Evolutionary conservation across 2,888 invertebrate genomes (phyloP), one percentile per base, ranked within the genome.

Genomic region (Tryphoninae sp.): DNA sequence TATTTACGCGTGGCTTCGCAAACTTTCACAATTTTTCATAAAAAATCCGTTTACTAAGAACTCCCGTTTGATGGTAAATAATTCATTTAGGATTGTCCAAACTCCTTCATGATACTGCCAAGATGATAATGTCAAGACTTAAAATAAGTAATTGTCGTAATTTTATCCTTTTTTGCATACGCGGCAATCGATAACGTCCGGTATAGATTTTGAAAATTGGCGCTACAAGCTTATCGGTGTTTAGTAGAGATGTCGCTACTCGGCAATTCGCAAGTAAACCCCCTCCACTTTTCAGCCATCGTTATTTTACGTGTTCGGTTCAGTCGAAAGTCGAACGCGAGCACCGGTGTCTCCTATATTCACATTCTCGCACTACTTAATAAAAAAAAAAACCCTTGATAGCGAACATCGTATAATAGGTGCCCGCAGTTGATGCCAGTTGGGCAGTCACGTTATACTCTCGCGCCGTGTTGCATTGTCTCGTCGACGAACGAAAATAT

Each of bases 281-380:
- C 19, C 58, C 9, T 0, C 26, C n/a, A 26, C 33, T 33, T 11
- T n/a, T 13, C n/a, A 13, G 6, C 4, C 51, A 51, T 4, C n/a
- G 13, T 51, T 51, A 51, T 51, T 51, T 51, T 51, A n/a, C 4
- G 11, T 11, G 11, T 51, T n/a, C 7, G 51, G 51, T 51, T 51
- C n/a, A n/a, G 51, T 51, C n/a, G 11, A 51, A n/a, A 45, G 45
- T 9, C 11, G 49, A n/a, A 19, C 13, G 3, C 8, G 86, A 76
- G 42, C 33, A 67, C 82, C 78, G 83, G 83, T 85, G 86, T 82
- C 86, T 65, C 81, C 86, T 86, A 77, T 78, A 69, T 59, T 76
- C 74, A 33, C 59, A 51, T 26, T 65, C 71, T 64, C 45, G 84
- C 81, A 87, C 86, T 83, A 83, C 61, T 19, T 67, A 11, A 19